Base-by-base conservation (phyloP, 2,797 vertebrate genomes). In the Anniella stebbinsi region DNA sequence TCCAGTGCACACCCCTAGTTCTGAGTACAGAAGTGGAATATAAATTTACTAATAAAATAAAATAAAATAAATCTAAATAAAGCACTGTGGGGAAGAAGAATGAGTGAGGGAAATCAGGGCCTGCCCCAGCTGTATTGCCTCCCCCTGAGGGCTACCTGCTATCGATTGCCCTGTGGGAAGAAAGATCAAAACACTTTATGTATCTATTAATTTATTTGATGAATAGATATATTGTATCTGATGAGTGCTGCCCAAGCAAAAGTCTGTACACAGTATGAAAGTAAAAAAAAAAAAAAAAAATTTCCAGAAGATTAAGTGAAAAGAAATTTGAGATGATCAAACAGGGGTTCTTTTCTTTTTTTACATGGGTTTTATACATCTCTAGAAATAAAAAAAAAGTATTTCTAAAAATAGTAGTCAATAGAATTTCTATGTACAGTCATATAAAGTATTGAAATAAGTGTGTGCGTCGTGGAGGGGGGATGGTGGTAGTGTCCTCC, bases 401-500 rank as follows among this genome's bases (percentile, higher is more conserved):
- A 33, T 67, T 76, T 28, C n/a, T 12, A 0, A n/a, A 83, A 51
- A 91, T 25, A 36, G 60, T 51, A 90, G 84, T 85, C 51, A 2
- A 90, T 83, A 94, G 38, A 51, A 60, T 11, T 88, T 94, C 70
- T 81, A 70, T 77, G 84, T 66, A 70, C 5, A 89, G 57, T 88
- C 36, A 95, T 48, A 7, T 1, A 11, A 92, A 69, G 72, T 73
- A 90, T 70, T 75, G 85, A 23, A 69, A 82, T 92, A 93, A 21
- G 48, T 25, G 54, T 57, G 54, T n/a, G n/a, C n/a, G n/a, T n/a
- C n/a, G n/a, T n/a, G n/a, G n/a, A n/a, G 63, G 63, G 57, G 51
- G 13, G 25, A 84, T n/a, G n/a, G 89, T 70, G 54, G 17, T 7
- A 36, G 21, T 7, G 66, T 51, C 72, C 94, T 95, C 93, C 91